Conservation (phyloP, 2,888 invertebrate genomes). For the Globia sparganii region DNA sequence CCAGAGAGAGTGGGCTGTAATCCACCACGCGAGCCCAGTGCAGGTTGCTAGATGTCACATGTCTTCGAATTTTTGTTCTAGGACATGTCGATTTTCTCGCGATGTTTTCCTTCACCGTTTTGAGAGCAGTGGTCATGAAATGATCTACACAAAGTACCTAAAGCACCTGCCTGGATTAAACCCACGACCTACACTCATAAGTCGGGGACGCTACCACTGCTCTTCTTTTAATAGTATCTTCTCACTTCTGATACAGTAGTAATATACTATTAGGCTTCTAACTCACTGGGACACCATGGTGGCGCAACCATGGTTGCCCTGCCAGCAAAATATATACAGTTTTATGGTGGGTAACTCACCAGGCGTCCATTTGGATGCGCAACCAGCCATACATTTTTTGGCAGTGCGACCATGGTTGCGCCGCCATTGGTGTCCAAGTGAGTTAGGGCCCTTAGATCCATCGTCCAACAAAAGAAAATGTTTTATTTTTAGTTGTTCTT, state of each 20-base stretch:
- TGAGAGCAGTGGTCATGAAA: background rate
- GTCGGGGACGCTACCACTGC: background rate
- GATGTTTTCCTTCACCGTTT: background rate
- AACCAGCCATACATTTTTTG: no score
- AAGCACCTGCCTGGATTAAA: background rate
- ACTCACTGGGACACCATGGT: no score
- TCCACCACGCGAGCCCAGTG: no score
- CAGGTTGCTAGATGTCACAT: background rate
- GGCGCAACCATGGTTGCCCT: no score
- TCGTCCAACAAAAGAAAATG: background rate
- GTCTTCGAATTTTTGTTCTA: background rate
- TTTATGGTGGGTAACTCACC: no score
- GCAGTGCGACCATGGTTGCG: no score
- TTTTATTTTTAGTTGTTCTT: constrained; percentile 39
- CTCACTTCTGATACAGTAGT: no score
- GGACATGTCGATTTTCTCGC: background rate
- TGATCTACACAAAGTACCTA: background rate
- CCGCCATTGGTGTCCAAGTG: no score
- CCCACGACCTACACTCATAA: background rate
- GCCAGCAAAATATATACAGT: no score
- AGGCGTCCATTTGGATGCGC: no score
- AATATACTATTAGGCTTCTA: background rate
- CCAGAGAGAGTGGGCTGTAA: no score
- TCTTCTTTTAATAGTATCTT: background rate
- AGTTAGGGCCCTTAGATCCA: no score